Conservation (phyloP, 2,888 invertebrate genomes). For the Odontothrips loti region DNA sequence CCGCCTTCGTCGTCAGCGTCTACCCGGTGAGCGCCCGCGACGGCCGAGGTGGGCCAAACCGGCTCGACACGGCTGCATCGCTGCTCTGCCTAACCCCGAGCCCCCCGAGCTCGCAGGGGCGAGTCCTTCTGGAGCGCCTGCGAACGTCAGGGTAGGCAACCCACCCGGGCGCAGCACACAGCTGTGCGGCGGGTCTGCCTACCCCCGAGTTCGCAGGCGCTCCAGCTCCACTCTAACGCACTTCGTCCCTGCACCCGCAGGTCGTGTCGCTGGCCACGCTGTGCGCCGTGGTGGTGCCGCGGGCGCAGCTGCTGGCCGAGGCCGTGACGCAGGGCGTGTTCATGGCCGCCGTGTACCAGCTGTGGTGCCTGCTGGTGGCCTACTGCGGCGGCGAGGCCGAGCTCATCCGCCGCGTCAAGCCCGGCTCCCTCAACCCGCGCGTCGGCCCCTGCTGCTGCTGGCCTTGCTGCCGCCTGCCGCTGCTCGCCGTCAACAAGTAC, state of each 20-base stretch:
- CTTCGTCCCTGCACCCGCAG: constrained; percentile 48
- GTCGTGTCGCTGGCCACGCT: constrained; percentile 56
- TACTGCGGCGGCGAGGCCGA: constrained; percentile 61
- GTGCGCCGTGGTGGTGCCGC: constrained; percentile 57
- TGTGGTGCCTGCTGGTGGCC: constrained; percentile 62
- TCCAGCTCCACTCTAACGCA: too few species aligned
- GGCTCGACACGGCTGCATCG: too few species aligned
- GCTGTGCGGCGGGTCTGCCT: too few species aligned
- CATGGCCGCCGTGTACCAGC: constrained; percentile 64
- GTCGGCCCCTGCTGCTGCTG: constrained; percentile 70
- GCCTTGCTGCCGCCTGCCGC: constrained; percentile 62
- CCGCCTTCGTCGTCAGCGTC: constrained; percentile 57
- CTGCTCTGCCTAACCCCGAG: too few species aligned
- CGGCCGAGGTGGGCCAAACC: too few species aligned
- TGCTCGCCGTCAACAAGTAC: constrained; percentile 55
- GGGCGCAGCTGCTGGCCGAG: constrained; percentile 63
- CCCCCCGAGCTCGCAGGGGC: too few species aligned
- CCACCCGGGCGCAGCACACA: not conserved
- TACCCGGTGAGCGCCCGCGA: constrained; percentile 56
- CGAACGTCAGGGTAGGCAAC: not conserved
- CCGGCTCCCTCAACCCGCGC: constrained; percentile 56
- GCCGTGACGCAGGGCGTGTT: constrained; percentile 64
- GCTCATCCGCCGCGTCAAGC: constrained; percentile 55
- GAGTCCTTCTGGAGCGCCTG: constrained; percentile 11
- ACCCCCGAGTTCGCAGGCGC: too few species aligned